phyloP scores from a whole-genome alignment of 2,113 vertebrate species.

The Erythrocercus mccallii region DNA sequence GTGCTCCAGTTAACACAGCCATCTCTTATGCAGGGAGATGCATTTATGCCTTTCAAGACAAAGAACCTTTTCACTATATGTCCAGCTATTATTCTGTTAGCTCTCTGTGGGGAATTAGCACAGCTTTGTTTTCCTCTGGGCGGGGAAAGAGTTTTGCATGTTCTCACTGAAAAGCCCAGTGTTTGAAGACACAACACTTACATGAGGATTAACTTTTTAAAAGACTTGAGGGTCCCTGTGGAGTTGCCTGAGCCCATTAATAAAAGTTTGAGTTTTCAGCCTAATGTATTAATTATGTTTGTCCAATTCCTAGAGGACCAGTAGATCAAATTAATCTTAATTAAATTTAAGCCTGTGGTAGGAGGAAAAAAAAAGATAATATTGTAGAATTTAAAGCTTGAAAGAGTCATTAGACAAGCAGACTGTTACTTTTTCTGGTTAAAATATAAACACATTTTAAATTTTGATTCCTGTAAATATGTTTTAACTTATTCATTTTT shows the following conservation, averaged over 20 bases:
- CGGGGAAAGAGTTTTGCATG: not conserved
- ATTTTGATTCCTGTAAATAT: not conserved
- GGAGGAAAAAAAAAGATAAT: not conserved
- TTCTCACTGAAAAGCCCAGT: not conserved
- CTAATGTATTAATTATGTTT: not conserved
- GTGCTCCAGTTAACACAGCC: not conserved
- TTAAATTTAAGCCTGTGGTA: not conserved
- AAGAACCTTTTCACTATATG: slow-evolving; percentile 3
- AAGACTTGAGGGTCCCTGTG: not conserved
- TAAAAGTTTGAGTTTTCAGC: not conserved
- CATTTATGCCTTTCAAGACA: not conserved
- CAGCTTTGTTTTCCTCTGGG: not conserved
- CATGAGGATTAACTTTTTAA: not conserved
- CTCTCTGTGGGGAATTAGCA: not conserved
- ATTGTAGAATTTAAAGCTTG: not conserved
- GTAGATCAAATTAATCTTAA: not conserved
- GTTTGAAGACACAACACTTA: not conserved
- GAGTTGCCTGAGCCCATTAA: not conserved
- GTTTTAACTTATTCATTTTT: not conserved
- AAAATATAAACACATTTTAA: not conserved
- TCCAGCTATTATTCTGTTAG: not conserved
- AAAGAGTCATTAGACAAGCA: not conserved
- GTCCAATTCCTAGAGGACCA: not conserved
- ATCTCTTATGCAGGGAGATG: not conserved
- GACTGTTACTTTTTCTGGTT: not conserved